Evolutionary conservation across 2,113 vertebrate species (phyloP), one percentile per base, ranked within the genome.

Genomic region (Aegypius monachus): DNA sequence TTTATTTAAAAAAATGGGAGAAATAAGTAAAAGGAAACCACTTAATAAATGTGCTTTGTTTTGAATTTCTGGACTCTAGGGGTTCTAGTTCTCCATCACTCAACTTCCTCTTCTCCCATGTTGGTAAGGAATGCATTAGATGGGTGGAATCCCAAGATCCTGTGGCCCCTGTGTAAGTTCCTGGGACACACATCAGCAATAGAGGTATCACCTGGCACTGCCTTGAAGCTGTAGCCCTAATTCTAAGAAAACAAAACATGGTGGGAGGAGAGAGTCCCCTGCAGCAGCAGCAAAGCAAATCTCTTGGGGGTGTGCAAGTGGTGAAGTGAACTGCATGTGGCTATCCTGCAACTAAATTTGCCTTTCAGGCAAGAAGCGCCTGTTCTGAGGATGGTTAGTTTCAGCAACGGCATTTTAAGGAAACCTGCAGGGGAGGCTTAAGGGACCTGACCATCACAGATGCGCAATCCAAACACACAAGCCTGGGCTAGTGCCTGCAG

Each of bases 1-100:
- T 97, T 98, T 98, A 97, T 97, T 97, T 94, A 10, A 83, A 95
- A 89, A 95, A 95, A 81, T n/a, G 93, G 96, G 95, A 97, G 81
- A 95, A 88, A 61, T 85, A 86, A 96, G 86, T 95, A 91, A 96
- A 95, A 97, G 95, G 84, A 87, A 83, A 96, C 94, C 86, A 96
- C 86, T 95, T 97, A 94, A 96, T 92, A 94, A 96, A 96, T 10
- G 63, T 86, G 77, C 81, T 96, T 95, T 4, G 3, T 94, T 96
- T 79, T 93, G 61, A 88, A 65, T 87, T 88, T 91, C 78, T 96
- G 83, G 70, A 38, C 61, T 91, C 40, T 14, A 59, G 85, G 82
- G 38, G 11, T 62, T 88, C 65, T 86, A 66, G 78, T 61, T 91
- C 29, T 86, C 75, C 27, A 40, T 77, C n/a, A 6, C 86, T 83